A percentile compares a stretch with the other conserved stretches of the same genome.
Conservation (phyloP, 1,140 invertebrate genomes). For the Mamestra configurata region DNA sequence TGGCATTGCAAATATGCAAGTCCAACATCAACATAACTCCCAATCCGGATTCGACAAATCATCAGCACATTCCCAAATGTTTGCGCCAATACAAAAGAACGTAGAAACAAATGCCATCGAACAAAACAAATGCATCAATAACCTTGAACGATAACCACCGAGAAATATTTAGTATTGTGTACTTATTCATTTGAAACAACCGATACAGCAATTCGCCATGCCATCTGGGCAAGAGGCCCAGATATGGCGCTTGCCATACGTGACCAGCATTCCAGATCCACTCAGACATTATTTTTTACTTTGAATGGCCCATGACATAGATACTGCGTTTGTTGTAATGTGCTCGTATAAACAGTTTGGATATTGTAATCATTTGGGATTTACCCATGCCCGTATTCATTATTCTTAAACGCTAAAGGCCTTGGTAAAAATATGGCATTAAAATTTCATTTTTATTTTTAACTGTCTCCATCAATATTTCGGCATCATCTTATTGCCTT, state of each 20-base stretch:
- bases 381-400: neutral
- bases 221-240: conserved; percentile 15
- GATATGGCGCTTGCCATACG: conserved; percentile 28
- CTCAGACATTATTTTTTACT: neutral
- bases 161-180: conserved; percentile 39
- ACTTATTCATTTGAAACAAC: conserved; percentile 12
- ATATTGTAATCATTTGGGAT: neutral
- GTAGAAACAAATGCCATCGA: neutral
- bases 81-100: neutral
- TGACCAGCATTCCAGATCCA: conserved; percentile 22
- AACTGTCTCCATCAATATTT: no score
- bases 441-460: no score
- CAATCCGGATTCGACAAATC: neutral
- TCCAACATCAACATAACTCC: neutral
- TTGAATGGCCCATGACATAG: conserved; percentile 39
- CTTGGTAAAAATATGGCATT: no score
- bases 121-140: conserved; percentile 19
- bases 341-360: neutral
- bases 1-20: neutral
- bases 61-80: neutral
- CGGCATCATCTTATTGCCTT: no score
- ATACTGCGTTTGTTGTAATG: conserved; percentile 6
- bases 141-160: neutral
- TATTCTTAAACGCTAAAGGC: no score
- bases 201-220: conserved; percentile 36